Evolutionary conservation across 2,797 vertebrate species (phyloP).

Genomic region (Salarias fasciatus): DNA sequence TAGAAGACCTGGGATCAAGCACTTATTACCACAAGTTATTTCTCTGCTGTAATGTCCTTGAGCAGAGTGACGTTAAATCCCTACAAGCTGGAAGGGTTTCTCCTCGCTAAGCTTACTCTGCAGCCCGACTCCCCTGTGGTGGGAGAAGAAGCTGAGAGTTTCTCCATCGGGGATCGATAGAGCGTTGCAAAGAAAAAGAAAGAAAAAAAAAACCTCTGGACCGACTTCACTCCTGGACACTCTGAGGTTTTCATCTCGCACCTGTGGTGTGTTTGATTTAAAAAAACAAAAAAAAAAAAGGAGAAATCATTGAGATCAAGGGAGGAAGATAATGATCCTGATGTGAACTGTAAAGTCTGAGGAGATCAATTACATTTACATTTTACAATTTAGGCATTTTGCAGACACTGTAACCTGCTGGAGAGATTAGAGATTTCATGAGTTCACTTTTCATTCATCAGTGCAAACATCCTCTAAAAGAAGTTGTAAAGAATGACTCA

Average conservation of each 20-base stretch:
- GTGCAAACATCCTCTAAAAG: slow-evolving; percentile 14
- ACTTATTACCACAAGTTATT: slow-evolving; percentile 17
- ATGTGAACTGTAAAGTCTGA: slow-evolving; percentile 51
- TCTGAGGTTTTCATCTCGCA: slow-evolving; percentile 50
- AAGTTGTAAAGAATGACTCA: slow-evolving; percentile 20
- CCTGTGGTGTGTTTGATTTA: slow-evolving; percentile 62
- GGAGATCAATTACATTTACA: slow-evolving; percentile 67
- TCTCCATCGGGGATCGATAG: slow-evolving; percentile 52
- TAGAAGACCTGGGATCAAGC: slow-evolving; percentile 9
- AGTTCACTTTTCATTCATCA: slow-evolving; percentile 38
- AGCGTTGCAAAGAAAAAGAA: slow-evolving; percentile 20
- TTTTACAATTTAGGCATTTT: slow-evolving; percentile 67
- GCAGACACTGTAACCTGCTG: slow-evolving; percentile 21
- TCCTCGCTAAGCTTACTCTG: slow-evolving; percentile 49
- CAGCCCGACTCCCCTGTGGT: slow-evolving; percentile 30
- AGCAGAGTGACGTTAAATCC: slow-evolving; percentile 51
- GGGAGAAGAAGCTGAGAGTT: slow-evolving; percentile 36
- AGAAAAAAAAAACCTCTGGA: slow-evolving; percentile 21
- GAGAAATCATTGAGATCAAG: slow-evolving; percentile 63
- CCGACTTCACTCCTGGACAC: slow-evolving; percentile 29
- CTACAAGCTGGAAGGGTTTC: slow-evolving; percentile 34
- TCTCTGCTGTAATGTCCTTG: slow-evolving; percentile 53
- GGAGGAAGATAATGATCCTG: slow-evolving; percentile 53
- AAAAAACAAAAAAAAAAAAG: too few species aligned
- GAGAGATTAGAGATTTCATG: slow-evolving; percentile 47